Evolutionary conservation across 1,140 invertebrate species (phyloP), one percentile per base, ranked within the genome.

Genomic region (Melanaphis sacchari): DNA sequence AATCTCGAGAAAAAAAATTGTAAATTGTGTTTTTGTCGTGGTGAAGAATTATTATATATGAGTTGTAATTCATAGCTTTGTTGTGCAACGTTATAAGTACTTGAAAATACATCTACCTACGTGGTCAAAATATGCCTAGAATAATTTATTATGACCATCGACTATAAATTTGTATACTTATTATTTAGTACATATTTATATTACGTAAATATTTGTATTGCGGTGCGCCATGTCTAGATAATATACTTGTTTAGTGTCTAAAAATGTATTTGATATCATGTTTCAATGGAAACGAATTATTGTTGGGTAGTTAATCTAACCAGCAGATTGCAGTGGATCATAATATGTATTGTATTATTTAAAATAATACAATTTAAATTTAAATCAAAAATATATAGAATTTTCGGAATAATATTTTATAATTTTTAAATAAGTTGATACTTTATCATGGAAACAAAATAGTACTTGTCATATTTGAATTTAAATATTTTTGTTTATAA

Each of bases 141-240:
- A 90, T 90, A 90, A 90, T 59, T 66, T 90, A 90, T 66, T 66
- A 38, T 38, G 49, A 38, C 88, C 88, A 54, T 89, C 26, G 49
- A 38, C 88, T 49, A 54, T 89, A 36, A 89, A 89, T 38, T 89
- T 22, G 46, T 54, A 40, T 89, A 89, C 46, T 11, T 49, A 49
- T 49, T 49, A 49, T 49, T 49, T 49, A 11, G 54, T 59, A n/a
- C 59, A n/a, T 38, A 24, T 87, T 40, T 89, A 40, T 54, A 89
- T 54, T 52, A 54, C 49, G 22, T 89, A 89, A 89, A 89, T 54
- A 89, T 89, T 49, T 89, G 11, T 38, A 21, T 89, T 54, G n/a
- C 31, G 84, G 21, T 49, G 31, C 31, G 21, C 43, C 31, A 6
- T 43, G 82, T 31, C 41, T 85, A 31, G 5, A 15, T 85, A 31